These are phyloP conservation scores for Salvelinus fontinalis DNA, from an alignment of 2,113 vertebrate genomes.

Conservation along the genomic window DNA sequence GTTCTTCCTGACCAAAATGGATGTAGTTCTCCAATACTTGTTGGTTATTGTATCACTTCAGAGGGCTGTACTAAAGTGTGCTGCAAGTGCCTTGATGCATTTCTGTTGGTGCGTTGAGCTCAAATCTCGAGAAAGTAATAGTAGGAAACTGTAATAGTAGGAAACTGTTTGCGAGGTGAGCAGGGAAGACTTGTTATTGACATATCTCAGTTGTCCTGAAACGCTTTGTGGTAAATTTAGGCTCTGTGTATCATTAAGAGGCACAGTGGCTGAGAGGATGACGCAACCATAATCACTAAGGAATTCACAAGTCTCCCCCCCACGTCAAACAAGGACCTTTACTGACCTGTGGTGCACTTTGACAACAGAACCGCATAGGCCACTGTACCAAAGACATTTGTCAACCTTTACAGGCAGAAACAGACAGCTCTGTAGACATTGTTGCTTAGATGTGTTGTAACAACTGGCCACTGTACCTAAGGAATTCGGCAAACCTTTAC, in stretches of 20 bases:
- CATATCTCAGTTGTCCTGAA: background rate
- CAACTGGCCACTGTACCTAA: no score
- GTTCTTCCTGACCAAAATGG: background rate
- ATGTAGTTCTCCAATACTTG: background rate
- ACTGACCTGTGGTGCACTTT: background rate
- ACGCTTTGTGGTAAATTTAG: constrained; percentile 8
- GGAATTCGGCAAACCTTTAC: no score
- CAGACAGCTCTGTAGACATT: no score
- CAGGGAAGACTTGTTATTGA: background rate
- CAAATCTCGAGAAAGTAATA: background rate
- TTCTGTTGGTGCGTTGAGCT: background rate
- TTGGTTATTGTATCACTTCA: background rate
- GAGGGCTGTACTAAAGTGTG: background rate
- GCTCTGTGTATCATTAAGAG: constrained; percentile 4
- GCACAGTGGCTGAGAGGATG: background rate
- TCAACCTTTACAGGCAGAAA: no score
- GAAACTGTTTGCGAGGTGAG: background rate
- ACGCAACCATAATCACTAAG: background rate
- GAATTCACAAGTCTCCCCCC: background rate
- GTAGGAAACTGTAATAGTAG: no score
- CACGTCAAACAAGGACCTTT: background rate
- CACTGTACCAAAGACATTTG: no score
- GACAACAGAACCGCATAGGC: background rate
- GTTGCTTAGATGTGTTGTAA: no score
- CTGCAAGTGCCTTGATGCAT: background rate